Base-by-base conservation (phyloP, 2,797 vertebrate genomes). In the Distichodus sexfasciatus region DNA sequence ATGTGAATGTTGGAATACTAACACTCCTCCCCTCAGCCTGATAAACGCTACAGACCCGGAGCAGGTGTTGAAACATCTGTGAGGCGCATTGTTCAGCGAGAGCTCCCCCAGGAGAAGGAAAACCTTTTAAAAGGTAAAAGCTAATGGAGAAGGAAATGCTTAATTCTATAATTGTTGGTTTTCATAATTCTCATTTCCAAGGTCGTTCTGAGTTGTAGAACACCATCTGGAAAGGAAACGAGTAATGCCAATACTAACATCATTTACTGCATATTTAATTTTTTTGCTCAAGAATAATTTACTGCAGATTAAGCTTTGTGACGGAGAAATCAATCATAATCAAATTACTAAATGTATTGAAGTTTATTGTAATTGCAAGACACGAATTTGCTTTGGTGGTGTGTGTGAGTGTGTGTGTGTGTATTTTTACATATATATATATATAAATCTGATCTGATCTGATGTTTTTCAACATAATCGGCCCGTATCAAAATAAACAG, bases 51-150 rank as follows among this genome's bases (percentile, higher is more conserved):
- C 3, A 43, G 57, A 54, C 8, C 33, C 46, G 8, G 36, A 8
- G 68, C 87, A 89, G 86, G 84, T 89, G 87, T 76, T 81, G 76
- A 64, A 87, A 83, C 87, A 87, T 86, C 86, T 89, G 86, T 74
- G 76, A 59, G 50, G 80, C 77, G 81, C 78, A 81, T 84, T 83
- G 72, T 76, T 83, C 74, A 67, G 51, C 71, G 70, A 68, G 79
- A 76, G 69, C 75, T 81, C 83, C 86, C 87, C 82, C 83, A 82
- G 86, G 83, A 8, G n/a, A 15, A 40, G 67, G 69, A 79, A 57
- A 76, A 76, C 84, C 76, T 61, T 81, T 71, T 35, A 26, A 44
- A 70, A 33, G 78, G 79, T 84, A 76, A 66, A 76, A 69, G 60
- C 76, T 73, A 74, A 72, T 70, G 81, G 65, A 83, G 80, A 72